Evolutionary conservation across 1,140 invertebrate species (phyloP).

Genomic region (Halyomorpha halys): DNA sequence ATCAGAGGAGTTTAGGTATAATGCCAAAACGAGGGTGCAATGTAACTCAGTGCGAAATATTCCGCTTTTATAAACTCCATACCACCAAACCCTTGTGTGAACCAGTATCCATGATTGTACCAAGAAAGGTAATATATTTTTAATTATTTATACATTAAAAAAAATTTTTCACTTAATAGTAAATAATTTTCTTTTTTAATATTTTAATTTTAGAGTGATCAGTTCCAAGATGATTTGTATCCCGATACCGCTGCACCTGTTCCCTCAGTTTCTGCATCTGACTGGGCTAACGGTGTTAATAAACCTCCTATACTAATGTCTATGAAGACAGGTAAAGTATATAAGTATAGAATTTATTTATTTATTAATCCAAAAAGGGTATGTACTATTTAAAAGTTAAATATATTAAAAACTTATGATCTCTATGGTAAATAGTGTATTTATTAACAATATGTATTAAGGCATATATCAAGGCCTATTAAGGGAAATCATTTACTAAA

Average conservation of each 20-base stretch:
- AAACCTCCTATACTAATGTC: conserved; percentile 71
- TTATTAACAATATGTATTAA: too few relatives aligned
- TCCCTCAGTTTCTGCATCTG: conserved; percentile 71
- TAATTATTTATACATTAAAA: neutral
- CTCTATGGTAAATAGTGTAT: too few relatives aligned
- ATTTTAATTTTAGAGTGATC: conserved; percentile 46
- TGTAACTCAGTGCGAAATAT: conserved; percentile 70
- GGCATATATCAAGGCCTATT: too few relatives aligned
- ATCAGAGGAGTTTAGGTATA: conserved; percentile 73
- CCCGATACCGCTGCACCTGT: conserved; percentile 78
- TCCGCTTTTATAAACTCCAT: conserved; percentile 86
- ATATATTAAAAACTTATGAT: too few relatives aligned
- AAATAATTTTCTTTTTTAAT: too few relatives aligned
- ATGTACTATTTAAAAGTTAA: too few relatives aligned
- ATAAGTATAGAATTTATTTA: too few relatives aligned
- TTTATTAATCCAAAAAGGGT: too few relatives aligned
- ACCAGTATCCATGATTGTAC: conserved; percentile 89
- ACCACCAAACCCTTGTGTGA: conserved; percentile 77
- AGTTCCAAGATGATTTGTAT: conserved; percentile 82
- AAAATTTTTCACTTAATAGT: neutral
- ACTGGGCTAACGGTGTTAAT: conserved; percentile 80
- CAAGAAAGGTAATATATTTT: conserved; percentile 53
- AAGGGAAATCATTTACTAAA: too few relatives aligned
- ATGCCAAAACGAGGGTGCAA: conserved; percentile 91
- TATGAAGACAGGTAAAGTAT: conserved; percentile 67